These are phyloP conservation scores for Pterocles orientalis DNA, from an alignment of 2,113 vertebrate genomes.

Conservation along the genomic window DNA sequence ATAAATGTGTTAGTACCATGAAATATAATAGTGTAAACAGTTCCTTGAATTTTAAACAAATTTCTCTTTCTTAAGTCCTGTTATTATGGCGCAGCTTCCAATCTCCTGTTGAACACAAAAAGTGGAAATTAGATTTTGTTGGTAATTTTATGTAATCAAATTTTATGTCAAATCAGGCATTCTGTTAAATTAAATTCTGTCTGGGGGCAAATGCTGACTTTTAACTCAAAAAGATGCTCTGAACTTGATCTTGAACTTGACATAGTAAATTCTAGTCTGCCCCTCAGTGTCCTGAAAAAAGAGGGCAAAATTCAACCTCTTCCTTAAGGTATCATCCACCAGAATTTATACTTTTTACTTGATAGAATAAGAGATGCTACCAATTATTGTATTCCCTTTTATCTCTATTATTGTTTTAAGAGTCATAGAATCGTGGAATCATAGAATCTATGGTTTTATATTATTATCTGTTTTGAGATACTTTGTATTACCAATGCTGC, in stretches of 20 bases:
- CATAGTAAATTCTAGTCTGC: background rate
- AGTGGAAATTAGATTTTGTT: background rate
- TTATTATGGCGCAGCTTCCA: background rate
- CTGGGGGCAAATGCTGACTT: background rate
- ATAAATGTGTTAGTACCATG: background rate
- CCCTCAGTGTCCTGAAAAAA: background rate
- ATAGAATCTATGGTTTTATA: background rate
- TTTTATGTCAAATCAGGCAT: background rate
- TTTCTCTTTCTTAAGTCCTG: background rate
- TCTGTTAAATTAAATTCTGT: conserved; percentile 14
- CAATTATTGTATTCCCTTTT: background rate
- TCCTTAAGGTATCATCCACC: background rate
- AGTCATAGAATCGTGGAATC: background rate
- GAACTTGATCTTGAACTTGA: background rate
- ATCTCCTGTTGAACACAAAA: background rate
- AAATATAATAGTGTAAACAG: background rate
- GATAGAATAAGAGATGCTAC: background rate
- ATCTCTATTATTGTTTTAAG: background rate
- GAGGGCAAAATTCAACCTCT: background rate
- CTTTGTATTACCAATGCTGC: background rate
- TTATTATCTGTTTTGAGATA: background rate
- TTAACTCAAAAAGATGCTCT: background rate
- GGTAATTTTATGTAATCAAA: background rate
- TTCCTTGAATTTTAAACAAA: background rate
- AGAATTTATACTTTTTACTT: background rate